Conservation (phyloP, 2,113 vertebrate species). For the Gasterosteus aculeatus region DNA sequence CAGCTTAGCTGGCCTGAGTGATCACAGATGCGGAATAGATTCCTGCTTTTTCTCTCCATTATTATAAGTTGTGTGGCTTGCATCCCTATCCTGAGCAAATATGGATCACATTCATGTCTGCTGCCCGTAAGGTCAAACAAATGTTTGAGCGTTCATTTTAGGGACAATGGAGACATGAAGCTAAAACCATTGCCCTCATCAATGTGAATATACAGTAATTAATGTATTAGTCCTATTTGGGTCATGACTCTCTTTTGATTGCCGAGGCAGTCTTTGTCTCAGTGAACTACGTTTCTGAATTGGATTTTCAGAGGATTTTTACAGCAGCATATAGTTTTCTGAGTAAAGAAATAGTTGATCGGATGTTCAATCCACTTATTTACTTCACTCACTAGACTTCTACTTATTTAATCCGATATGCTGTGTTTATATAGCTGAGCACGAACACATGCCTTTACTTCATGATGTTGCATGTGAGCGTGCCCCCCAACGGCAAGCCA, state of each 20-base stretch:
- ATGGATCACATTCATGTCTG: neutral
- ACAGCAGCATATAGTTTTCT: neutral
- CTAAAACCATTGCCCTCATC: neutral
- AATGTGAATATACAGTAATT: neutral
- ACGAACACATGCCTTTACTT: neutral
- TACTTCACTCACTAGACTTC: too few species aligned
- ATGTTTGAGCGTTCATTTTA: neutral
- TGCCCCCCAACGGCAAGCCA: too few species aligned
- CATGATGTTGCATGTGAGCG: too few species aligned
- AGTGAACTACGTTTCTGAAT: too few species aligned
- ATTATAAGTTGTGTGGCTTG: conserved; percentile 12
- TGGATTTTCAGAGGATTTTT: neutral
- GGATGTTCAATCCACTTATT: neutral
- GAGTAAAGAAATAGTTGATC: neutral
- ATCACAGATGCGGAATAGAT: conserved; percentile 43
- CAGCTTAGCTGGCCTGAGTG: conserved; percentile 18
- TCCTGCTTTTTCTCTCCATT: conserved; percentile 1
- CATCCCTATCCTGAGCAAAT: neutral
- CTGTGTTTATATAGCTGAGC: neutral
- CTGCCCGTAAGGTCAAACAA: neutral
- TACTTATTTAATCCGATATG: neutral
- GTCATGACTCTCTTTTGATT: neutral
- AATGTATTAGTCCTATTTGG: neutral
- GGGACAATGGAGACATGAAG: neutral
- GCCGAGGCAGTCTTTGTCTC: neutral